A percentile compares a stretch with the other conserved stretches of the same genome.
Conservation (phyloP, 2,888 invertebrate genomes). For the Yponomeuta cagnagella region DNA sequence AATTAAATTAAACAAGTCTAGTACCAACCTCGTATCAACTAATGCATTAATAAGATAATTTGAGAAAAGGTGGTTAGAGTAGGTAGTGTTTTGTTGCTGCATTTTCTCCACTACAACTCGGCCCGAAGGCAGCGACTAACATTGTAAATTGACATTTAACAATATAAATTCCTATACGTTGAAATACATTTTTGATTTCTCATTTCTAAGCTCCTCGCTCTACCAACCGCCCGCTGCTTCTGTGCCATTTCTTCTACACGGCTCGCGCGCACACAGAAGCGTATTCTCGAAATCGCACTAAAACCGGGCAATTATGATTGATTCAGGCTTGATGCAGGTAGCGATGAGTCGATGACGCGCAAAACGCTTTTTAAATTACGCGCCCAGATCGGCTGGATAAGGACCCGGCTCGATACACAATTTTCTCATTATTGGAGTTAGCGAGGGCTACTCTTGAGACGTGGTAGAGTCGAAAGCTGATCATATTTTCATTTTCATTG, state of each 20-base stretch:
- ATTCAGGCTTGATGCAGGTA: slow-evolving; percentile 33
- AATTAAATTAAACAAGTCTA: too few species aligned
- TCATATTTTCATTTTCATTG: too few species aligned
- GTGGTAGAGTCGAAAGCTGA: neutral
- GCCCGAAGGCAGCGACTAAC: too few species aligned
- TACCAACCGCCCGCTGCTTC: neutral
- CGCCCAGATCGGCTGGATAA: neutral
- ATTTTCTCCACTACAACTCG: too few species aligned
- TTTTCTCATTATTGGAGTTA: slow-evolving; percentile 6
- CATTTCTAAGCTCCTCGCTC: too few species aligned
- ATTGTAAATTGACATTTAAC: too few species aligned
- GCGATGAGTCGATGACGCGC: slow-evolving; percentile 7
- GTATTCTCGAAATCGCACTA: slow-evolving; percentile 12
- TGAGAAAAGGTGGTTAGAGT: too few species aligned
- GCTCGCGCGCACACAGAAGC: slow-evolving; percentile 5
- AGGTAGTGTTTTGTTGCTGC: too few species aligned
- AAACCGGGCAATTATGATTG: slow-evolving; percentile 64
- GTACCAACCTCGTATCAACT: too few species aligned
- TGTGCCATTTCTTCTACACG: neutral
- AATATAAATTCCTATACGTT: too few species aligned
- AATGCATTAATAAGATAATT: too few species aligned
- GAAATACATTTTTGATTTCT: too few species aligned
- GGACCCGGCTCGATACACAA: slow-evolving; percentile 1
- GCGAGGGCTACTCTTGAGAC: neutral
- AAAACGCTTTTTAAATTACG: slow-evolving; percentile 13